Percentiles rank a stretch among this genome's conserved stretches.
Evolutionary conservation across 1,140 invertebrate genomes (phyloP).

Genomic region (Drosophila nikananu): DNA sequence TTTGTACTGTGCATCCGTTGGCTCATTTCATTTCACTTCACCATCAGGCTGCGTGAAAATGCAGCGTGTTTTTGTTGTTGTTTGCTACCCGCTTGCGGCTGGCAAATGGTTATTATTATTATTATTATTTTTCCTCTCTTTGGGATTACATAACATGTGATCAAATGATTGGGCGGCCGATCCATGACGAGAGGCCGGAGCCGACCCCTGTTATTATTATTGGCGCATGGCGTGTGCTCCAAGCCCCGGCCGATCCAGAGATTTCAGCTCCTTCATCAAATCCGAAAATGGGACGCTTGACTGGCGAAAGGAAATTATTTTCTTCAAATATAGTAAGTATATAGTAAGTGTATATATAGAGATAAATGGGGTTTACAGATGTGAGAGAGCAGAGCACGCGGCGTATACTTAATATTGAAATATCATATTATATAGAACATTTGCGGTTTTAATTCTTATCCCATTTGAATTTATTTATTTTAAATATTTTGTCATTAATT

Average conservation of each 20-base stretch:
- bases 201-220: constrained; percentile 45
- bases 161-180: constrained; percentile 49
- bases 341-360: neutral
- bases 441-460: neutral
- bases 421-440: no score
- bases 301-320: constrained; percentile 43
- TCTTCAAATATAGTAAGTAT: neutral
- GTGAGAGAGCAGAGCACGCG: neutral
- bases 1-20: constrained; percentile 15
- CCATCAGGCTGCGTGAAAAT: constrained; percentile 67
- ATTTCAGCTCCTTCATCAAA: constrained; percentile 51
- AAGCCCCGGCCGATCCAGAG: constrained; percentile 11
- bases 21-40: constrained; percentile 61
- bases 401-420: constrained; percentile 19
- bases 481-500: constrained; percentile 7
- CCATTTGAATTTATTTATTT: neutral
- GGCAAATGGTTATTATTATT: constrained; percentile 44
- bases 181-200: constrained; percentile 26
- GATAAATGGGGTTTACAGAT: constrained; percentile 2
- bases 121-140: constrained; percentile 19
- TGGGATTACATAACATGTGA: constrained; percentile 58
- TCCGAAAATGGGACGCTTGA: constrained; percentile 31
- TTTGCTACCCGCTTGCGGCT: constrained; percentile 5
- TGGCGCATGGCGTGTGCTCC: constrained; percentile 49
- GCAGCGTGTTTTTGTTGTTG: constrained; percentile 49